phyloP scores from a whole-genome alignment of 2,888 invertebrate genomes.

The Tachystola acroxantha region DNA sequence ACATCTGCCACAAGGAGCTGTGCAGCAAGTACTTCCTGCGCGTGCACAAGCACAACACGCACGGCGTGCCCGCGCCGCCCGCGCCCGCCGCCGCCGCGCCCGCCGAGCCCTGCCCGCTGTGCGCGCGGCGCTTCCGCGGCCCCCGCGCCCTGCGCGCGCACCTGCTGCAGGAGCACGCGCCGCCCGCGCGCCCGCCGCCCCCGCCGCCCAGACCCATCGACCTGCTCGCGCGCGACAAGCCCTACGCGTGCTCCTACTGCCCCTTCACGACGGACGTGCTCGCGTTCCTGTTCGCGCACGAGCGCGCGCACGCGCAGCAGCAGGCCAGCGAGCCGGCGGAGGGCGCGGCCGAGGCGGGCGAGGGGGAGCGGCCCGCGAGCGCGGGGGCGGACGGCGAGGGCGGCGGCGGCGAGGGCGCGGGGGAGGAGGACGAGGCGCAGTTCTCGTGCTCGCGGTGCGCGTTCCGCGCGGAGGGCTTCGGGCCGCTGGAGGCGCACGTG shows the following conservation, averaged over 20 bases:
- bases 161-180: conserved; percentile 91
- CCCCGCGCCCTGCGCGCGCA: conserved; percentile 93
- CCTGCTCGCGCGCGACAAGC: conserved; percentile 80
- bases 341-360: conserved; percentile 24
- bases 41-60: conserved; percentile 98
- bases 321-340: conserved; percentile 26
- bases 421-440: conserved; percentile 41
- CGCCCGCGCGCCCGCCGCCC: conserved; percentile 61
- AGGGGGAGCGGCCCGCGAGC: conserved; percentile 25
- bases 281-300: conserved; percentile 94
- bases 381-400: conserved; percentile 24
- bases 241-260: conserved; percentile 93
- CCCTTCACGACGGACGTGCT: conserved; percentile 93
- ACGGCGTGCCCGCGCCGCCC: conserved; percentile 95
- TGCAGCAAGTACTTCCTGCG: conserved; percentile 98
- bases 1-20: conserved; percentile 98
- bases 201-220: conserved; percentile 75
- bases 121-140: conserved; percentile 91
- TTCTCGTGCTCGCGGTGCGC: conserved; percentile 71
- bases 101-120: conserved; percentile 84
- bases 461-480: conserved; percentile 68
- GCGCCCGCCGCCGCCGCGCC: conserved; percentile 72
- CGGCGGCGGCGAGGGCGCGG: conserved; percentile 27
- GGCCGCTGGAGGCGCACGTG: conserved; percentile 68
- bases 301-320: conserved; percentile 85